These are phyloP conservation scores for Drosophila mayri DNA, from an alignment of 1,140 invertebrate genomes.

Conservation along the genomic window DNA sequence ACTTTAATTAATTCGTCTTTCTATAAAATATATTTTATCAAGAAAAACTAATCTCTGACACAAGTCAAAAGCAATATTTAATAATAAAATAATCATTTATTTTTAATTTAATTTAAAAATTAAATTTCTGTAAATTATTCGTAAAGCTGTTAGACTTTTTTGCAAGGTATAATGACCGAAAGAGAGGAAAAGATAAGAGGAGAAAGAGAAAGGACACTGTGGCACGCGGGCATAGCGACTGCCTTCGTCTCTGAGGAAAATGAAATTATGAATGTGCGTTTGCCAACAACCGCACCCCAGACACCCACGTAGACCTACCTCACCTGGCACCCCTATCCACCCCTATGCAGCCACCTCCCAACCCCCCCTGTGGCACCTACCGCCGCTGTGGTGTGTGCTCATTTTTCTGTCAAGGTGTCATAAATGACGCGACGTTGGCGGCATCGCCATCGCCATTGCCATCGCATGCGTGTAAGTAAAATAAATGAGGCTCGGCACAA, in stretches of 20 bases:
- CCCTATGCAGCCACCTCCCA: slow-evolving; percentile 7
- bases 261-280: slow-evolving; percentile 83
- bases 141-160: neutral
- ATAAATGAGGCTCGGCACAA: slow-evolving; percentile 80
- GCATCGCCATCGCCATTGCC: slow-evolving; percentile 41
- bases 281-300: slow-evolving; percentile 74
- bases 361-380: neutral
- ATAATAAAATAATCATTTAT: no score
- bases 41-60: neutral
- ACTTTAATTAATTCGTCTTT: neutral
- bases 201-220: neutral
- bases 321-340: slow-evolving; percentile 19
- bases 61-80: no score
- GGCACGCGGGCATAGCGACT: slow-evolving; percentile 18
- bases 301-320: slow-evolving; percentile 50
- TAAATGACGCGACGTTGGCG: slow-evolving; percentile 74
- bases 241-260: slow-evolving; percentile 61
- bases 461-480: slow-evolving; percentile 79
- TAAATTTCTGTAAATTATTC: neutral
- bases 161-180: slow-evolving; percentile 1
- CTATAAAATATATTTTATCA: neutral
- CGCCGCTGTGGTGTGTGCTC: slow-evolving; percentile 52
- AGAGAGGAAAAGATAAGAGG: neutral
- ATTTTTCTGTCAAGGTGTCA: slow-evolving; percentile 82
- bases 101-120: neutral